Evolutionary conservation across 64 coral and sea anemone species (phyloP).

Genomic region (Stichodactyla helianthus): DNA sequence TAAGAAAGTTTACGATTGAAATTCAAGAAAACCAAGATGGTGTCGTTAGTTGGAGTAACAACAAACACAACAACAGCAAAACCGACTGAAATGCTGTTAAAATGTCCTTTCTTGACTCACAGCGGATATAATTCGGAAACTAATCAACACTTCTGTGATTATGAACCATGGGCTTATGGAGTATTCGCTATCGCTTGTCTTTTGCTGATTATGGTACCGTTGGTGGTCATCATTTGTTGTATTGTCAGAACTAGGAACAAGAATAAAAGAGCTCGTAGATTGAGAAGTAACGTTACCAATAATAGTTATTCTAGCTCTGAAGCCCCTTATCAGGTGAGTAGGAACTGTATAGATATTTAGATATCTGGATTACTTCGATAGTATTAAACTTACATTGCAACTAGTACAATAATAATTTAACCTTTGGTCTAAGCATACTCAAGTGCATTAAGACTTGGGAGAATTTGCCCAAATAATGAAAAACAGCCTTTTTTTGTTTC

Average conservation of each 20-base stretch:
- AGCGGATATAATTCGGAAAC: background rate
- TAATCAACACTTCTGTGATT: slow-evolving; percentile 12
- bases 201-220: slow-evolving; percentile 24
- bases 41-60: background rate
- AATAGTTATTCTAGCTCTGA: slow-evolving; percentile 16
- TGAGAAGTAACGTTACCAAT: background rate
- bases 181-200: slow-evolving; percentile 31
- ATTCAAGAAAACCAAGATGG: background rate
- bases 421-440: too few relatives aligned
- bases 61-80: background rate
- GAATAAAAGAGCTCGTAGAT: background rate
- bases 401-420: too few relatives aligned
- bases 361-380: background rate
- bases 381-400: background rate
- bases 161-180: slow-evolving; percentile 37
- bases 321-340: slow-evolving; percentile 34
- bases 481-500: too few relatives aligned
- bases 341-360: too few relatives aligned
- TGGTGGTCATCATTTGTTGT: slow-evolving; percentile 34
- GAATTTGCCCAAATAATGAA: too few relatives aligned
- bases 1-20: background rate
- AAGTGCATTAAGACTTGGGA: too few relatives aligned
- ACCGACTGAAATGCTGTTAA: background rate
- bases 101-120: background rate
- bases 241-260: background rate